Base-by-base conservation (phyloP, 2,113 vertebrate species). In the Gobio gobio region DNA sequence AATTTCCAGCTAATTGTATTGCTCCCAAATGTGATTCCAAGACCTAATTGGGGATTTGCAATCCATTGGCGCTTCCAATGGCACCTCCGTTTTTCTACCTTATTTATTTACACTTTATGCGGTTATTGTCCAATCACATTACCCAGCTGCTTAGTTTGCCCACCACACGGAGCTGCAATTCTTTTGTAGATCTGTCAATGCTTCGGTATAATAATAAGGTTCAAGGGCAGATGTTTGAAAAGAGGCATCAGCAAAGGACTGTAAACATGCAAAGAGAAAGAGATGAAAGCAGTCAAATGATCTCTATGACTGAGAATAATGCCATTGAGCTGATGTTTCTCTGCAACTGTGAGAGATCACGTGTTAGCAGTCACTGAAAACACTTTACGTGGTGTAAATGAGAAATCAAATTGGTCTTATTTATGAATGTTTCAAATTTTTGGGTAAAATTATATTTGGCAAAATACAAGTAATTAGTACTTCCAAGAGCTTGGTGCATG, bases 271-370 rank as follows among this genome's bases (percentile, higher is more conserved):
- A 40, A 54, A 56, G 20, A 78, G 86, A 91, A 85, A 88, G 83
- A 89, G 87, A 91, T 86, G 73, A 91, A 89, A 88, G 87, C 84
- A 89, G 90, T 90, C 90, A 92, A 93, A 92, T 91, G 89, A 92
- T 84, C 89, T 88, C 91, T 92, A 89, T 92, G 87, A 86, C 90
- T 91, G 89, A 92, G 90, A 92, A 92, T 93, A 91, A 92, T 91
- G 87, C 83, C 76, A 64, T 90, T 92, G 90, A 92, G 87, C 54
- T 58, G 54, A 58, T 58, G 16, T 56, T 56, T 45, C 43, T 45
- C 2, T 45, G 33, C 33, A 33, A 45, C 43, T 45, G 43, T 45
- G 43, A 5, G 45, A 45, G 10, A 45, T 47, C 10, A 47, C 2
- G 1, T 47, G 45, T 47, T 10, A 47, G 45, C 45, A 12, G 12